Conservation (phyloP, 2,797 vertebrate genomes). For the Tachyglossus aculeatus region DNA sequence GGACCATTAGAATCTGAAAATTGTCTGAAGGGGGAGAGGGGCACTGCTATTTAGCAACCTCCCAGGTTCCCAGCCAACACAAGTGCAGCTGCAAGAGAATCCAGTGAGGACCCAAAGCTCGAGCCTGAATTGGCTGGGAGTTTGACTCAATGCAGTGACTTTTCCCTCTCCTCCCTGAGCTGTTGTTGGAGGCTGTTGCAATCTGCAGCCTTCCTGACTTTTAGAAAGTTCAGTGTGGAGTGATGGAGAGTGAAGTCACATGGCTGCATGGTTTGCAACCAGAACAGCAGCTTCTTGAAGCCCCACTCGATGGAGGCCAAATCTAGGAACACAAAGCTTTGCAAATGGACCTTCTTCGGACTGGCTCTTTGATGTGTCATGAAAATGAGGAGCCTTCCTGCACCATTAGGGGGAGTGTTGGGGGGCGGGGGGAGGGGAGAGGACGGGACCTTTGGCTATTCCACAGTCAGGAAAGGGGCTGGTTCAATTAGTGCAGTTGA, state of each 20-base stretch:
- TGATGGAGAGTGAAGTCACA: not conserved
- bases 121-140: conserved; percentile 22
- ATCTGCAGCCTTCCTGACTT: conserved; percentile 33
- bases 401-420: too few species aligned
- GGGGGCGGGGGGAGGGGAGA: too few species aligned
- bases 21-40: not conserved
- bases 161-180: conserved; percentile 47
- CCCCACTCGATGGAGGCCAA: not conserved
- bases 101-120: not conserved
- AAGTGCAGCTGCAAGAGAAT: conserved; percentile 10
- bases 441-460: not conserved
- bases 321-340: not conserved
- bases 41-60: not conserved
- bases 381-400: conserved; percentile 5
- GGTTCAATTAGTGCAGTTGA: not conserved
- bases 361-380: not conserved
- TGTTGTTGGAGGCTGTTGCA: conserved; percentile 15
- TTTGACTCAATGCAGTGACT: conserved; percentile 31
- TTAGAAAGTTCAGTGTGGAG: conserved; percentile 5
- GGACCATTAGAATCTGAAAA: not conserved
- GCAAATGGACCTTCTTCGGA: conserved; percentile 15
- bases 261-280: conserved; percentile 24
- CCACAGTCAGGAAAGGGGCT: not conserved
- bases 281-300: conserved; percentile 15
- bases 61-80: not conserved